Percentiles rank a stretch among this genome's conserved stretches.
Evolutionary conservation across 2,113 vertebrate species (phyloP).

Genomic region (Neopipo cinnamomea): DNA sequence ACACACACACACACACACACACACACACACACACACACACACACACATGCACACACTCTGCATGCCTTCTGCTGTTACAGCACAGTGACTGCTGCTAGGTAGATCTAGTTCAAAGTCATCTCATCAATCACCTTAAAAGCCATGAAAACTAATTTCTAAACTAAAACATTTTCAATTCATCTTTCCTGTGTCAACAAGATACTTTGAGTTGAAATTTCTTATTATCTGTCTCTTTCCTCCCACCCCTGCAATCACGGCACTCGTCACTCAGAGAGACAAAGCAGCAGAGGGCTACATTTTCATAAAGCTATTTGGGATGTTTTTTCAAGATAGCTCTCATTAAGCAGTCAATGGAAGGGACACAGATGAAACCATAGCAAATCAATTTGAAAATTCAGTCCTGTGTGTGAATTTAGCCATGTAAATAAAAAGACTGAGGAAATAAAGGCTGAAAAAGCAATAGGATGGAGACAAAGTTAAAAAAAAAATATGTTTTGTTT

Average conservation of each 20-base stretch:
- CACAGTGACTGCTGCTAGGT: not conserved
- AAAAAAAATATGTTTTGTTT: not conserved
- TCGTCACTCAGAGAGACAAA: slow-evolving; percentile 13
- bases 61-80: not conserved
- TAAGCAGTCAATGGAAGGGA: slow-evolving; percentile 1
- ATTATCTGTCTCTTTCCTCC: slow-evolving; percentile 44
- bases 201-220: slow-evolving; percentile 30
- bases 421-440: not conserved
- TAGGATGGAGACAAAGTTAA: not conserved
- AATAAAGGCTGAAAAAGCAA: not conserved
- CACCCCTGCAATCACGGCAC: slow-evolving; percentile 30
- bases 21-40: not conserved
- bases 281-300: slow-evolving; percentile 6
- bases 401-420: not conserved
- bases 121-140: slow-evolving; percentile 57
- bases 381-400: not conserved
- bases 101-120: not conserved
- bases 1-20: not conserved
- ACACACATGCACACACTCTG: not conserved
- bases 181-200: slow-evolving; percentile 35
- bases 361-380: not conserved
- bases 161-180: slow-evolving; percentile 49
- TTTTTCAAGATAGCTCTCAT: not conserved
- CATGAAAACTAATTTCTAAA: slow-evolving; percentile 48
- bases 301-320: not conserved